phyloP scores from a whole-genome alignment of 37 sponge, comb jelly and placozoan genomes.

The Dysidea cf. avara region DNA sequence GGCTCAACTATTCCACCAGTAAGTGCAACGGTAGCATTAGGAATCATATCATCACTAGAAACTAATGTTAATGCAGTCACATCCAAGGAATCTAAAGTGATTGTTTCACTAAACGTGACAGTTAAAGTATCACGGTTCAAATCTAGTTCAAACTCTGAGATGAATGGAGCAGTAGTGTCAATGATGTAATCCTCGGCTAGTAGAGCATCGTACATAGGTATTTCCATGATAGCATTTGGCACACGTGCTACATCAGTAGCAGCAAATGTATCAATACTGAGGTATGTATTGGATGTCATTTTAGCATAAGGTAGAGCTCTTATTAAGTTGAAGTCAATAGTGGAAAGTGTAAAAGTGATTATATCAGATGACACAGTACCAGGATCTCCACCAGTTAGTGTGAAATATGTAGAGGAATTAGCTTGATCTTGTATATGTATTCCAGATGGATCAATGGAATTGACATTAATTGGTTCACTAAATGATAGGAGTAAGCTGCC shows the following conservation, averaged over 20 bases:
- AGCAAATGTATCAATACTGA: constrained; percentile 63
- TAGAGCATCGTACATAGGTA: constrained; percentile 38
- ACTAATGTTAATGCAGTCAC: constrained; percentile 27
- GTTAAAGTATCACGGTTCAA: constrained; percentile 44
- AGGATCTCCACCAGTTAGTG: constrained; percentile 68
- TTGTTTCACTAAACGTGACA: constrained; percentile 74
- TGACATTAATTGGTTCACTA: constrained; percentile 79
- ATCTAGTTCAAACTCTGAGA: constrained; percentile 56
- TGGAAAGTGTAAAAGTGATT: constrained; percentile 49
- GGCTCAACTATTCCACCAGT: constrained; percentile 70
- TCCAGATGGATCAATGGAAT: constrained; percentile 43
- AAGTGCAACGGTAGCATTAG: constrained; percentile 43
- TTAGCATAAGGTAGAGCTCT: constrained; percentile 51
- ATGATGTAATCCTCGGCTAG: constrained; percentile 21
- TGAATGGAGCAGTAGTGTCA: constrained; percentile 59
- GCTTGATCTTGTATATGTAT: constrained; percentile 54
- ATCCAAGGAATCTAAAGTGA: constrained; percentile 44
- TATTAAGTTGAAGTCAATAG: constrained; percentile 54
- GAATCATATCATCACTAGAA: constrained; percentile 17
- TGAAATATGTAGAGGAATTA: constrained; percentile 42
- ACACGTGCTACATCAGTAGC: constrained; percentile 61
- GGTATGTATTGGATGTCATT: constrained; percentile 50
- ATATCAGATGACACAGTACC: constrained; percentile 29
- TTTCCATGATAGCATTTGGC: constrained; percentile 48
- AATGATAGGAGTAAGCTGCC: constrained; percentile 70